Evolutionary conservation across 2,888 invertebrate species (phyloP).

Genomic region (Cephus runcator): DNA sequence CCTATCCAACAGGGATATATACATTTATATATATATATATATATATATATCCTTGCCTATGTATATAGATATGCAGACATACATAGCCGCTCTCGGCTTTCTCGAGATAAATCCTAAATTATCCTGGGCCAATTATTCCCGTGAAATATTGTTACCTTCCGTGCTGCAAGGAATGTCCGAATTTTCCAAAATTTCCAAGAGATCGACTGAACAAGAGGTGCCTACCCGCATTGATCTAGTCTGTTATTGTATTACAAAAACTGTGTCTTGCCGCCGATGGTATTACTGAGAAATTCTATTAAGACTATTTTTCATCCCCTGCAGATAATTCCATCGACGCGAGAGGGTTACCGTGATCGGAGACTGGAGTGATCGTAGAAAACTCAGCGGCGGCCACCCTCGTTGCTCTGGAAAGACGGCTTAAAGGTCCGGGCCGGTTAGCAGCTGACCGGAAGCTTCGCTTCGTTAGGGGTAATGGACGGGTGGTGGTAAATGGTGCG

Average conservation of each 20-base stretch:
- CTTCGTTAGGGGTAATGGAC: background rate
- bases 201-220: background rate
- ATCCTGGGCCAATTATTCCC: background rate
- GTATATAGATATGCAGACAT: background rate
- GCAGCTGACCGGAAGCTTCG: background rate
- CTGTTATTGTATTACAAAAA: background rate
- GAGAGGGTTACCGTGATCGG: background rate
- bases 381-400: background rate
- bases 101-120: background rate
- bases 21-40: too few species aligned
- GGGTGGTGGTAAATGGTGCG: background rate
- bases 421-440: background rate
- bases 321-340: background rate
- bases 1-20: background rate
- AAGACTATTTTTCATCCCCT: background rate
- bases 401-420: background rate
- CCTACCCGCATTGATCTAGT: background rate
- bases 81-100: background rate
- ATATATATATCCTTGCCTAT: background rate
- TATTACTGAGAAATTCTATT: background rate
- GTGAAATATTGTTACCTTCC: background rate
- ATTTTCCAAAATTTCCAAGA: background rate
- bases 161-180: background rate
- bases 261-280: background rate
- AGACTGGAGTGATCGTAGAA: background rate